Base-by-base conservation (phyloP, 2,888 invertebrate genomes). In the Hoplodrina blanda region DNA sequence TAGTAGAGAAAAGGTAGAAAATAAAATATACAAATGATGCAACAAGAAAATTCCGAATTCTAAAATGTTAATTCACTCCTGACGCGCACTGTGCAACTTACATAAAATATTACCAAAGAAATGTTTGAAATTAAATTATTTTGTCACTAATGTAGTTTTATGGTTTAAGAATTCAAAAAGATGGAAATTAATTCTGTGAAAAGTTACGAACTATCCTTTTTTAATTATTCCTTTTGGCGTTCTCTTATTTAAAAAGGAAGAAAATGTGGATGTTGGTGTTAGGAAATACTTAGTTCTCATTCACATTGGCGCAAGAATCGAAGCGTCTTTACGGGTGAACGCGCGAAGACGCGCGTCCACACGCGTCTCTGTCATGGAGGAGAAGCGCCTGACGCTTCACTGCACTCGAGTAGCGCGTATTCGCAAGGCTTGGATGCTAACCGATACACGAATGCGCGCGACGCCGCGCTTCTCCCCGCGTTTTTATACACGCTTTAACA, bases 51-150 rank as follows among this genome's bases (percentile, higher is more conserved):
- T 41, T 44, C 3, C 0, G 4, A 20, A 33, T 54, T 25, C 0
- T 2, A 69, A 69, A 69, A 60, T 15, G 17, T 4, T 13, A 49
- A 19, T 41, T 25, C 19, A 55, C 19, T 33, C 20, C 20, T 25
- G 25, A n/a, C 11, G n/a, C 3, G 20, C 30, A 30, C 54, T 20
- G 17, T 49, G n/a, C n/a, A n/a, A 41, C 37, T 6, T 11, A 56
- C 62, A 66, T 77, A 77, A 65, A 65, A 70, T 71, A 46, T 59
- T 52, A 13, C 4, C n/a, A 50, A 44, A 60, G 17, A 50, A 54
- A 44, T 53, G n/a, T 30, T 71, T 49, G 13, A 54, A 62, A 62
- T 73, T 54, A 41, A 41, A 62, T 62, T 49, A 54, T 13, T 57
- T 41, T n/a, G 15, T 41, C n/a, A 61, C 20, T 71, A 49, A 55